Conservation (phyloP, 92 coral and sea anemone genomes). For the Meandrina meandrites region DNA sequence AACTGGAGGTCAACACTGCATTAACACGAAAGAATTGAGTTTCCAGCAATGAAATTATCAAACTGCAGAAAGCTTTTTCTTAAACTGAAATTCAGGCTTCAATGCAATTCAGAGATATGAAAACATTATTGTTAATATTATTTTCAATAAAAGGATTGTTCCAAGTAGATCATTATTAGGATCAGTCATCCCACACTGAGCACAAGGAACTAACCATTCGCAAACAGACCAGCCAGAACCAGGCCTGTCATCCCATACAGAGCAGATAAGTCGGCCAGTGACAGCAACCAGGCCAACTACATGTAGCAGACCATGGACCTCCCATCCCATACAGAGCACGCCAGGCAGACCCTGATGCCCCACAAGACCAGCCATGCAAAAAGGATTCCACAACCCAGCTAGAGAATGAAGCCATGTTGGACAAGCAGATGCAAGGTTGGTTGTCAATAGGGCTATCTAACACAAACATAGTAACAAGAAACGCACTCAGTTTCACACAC, state of each 20-base stretch:
- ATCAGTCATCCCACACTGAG: not conserved
- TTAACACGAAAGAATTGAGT: too few relatives aligned
- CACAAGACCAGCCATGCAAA: not conserved
- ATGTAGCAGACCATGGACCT: not conserved
- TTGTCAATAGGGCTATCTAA: too few relatives aligned
- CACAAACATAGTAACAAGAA: too few relatives aligned
- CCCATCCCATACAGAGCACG: not conserved
- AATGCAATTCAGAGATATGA: not conserved
- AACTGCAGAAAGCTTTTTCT: too few relatives aligned
- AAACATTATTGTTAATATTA: too few relatives aligned
- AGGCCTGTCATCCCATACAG: not conserved
- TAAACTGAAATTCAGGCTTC: not conserved
- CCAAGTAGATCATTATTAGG: not conserved
- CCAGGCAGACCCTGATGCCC: not conserved
- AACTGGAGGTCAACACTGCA: too few relatives aligned
- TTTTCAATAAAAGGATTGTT: too few relatives aligned
- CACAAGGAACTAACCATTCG: too few relatives aligned
- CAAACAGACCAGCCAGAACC: too few relatives aligned
- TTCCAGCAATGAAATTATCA: too few relatives aligned
- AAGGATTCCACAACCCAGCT: not conserved
- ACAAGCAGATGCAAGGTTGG: not conserved
- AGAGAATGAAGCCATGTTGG: not conserved
- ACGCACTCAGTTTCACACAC: too few relatives aligned
- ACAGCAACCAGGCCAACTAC: not conserved
- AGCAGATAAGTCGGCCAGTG: not conserved